phyloP scores from a whole-genome alignment of 1,140 invertebrate genomes.

The Monochamus saltuarius region DNA sequence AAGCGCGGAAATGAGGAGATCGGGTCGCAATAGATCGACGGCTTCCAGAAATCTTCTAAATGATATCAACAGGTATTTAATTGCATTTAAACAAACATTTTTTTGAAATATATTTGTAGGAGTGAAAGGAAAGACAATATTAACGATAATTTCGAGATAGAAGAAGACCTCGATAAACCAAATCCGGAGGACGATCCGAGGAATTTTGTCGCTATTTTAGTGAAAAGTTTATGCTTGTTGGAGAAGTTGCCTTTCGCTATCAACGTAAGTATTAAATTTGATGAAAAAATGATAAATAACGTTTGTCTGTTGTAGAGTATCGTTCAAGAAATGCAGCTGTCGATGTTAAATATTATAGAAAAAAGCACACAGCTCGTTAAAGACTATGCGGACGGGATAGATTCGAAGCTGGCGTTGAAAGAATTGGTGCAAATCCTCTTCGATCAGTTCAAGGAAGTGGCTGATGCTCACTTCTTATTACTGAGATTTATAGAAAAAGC shows the following conservation, averaged over 20 bases:
- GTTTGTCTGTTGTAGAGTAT: constrained; percentile 61
- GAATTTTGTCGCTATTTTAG: constrained; percentile 77
- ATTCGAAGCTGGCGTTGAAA: constrained; percentile 53
- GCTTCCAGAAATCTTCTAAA: constrained; percentile 53
- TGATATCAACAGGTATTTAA: constrained; percentile 40
- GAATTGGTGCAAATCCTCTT: constrained; percentile 67
- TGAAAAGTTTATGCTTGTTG: constrained; percentile 83
- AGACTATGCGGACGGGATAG: constrained; percentile 52
- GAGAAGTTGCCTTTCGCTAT: constrained; percentile 82
- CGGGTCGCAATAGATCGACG: constrained; percentile 53
- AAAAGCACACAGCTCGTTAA: constrained; percentile 75
- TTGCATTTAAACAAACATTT: background rate
- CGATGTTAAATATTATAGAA: constrained; percentile 75
- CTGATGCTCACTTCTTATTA: constrained; percentile 66
- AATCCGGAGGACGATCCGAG: constrained; percentile 70
- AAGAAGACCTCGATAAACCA: constrained; percentile 63
- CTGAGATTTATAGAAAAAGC: constrained; percentile 63
- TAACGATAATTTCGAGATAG: constrained; percentile 51
- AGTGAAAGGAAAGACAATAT: constrained; percentile 21
- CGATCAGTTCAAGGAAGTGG: constrained; percentile 72
- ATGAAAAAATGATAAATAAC: constrained; percentile 13
- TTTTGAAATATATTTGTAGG: constrained; percentile 13
- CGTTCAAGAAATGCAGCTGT: constrained; percentile 77
- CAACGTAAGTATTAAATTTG: constrained; percentile 60
- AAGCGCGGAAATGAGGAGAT: constrained; percentile 56